phyloP scores from a whole-genome alignment of 2,888 invertebrate genomes.

The Lepidocyrtoides sp. region DNA sequence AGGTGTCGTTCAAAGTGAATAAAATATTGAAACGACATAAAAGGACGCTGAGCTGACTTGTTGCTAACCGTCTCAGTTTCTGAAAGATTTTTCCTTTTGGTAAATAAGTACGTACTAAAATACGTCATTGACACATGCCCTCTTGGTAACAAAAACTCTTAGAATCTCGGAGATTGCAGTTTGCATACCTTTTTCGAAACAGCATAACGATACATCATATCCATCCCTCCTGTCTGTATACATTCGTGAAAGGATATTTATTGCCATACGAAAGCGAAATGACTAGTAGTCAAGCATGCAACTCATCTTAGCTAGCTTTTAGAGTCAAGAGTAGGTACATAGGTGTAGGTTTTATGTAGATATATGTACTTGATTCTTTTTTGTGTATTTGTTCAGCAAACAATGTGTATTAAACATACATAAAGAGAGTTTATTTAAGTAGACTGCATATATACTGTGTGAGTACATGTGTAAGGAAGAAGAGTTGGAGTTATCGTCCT shows the following conservation, averaged over 20 bases:
- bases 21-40: neutral
- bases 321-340: no score
- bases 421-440: no score
- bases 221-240: no score
- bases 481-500: slow-evolving; percentile 77
- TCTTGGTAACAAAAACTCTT: neutral
- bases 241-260: no score
- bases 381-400: no score
- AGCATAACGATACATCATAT: no score
- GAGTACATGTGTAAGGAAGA: slow-evolving; percentile 54
- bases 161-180: neutral
- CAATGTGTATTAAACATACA: no score
- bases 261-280: neutral
- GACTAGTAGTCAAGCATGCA: neutral
- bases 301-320: no score
- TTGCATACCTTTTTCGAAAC: neutral
- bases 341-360: no score
- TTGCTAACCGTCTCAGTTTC: slow-evolving; percentile 21
- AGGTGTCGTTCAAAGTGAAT: neutral
- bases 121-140: neutral
- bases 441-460: neutral
- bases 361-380: no score
- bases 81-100: neutral
- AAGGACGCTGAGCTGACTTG: slow-evolving; percentile 19
- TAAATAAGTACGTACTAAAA: neutral